Conservation (phyloP, 2,888 invertebrate species). For the Netelia inedita region DNA sequence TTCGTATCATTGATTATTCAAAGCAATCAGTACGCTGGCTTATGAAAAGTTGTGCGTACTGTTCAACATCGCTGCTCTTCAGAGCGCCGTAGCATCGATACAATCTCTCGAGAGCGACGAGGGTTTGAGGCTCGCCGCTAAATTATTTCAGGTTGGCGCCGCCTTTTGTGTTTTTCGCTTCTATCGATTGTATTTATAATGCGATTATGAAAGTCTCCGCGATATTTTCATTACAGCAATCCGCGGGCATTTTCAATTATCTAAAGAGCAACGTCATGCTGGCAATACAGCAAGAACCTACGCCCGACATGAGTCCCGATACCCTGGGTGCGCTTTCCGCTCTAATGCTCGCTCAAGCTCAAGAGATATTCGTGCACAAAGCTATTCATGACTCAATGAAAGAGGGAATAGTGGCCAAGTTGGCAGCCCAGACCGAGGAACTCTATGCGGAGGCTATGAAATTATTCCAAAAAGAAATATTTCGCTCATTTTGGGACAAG, state of each 20-base stretch:
- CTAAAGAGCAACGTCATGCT: constrained; percentile 93
- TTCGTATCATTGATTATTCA: constrained; percentile 51
- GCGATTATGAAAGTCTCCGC: not conserved
- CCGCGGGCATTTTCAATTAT: constrained; percentile 95
- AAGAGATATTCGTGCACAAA: constrained; percentile 98
- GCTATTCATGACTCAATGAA: constrained; percentile 98
- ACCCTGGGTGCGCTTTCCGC: constrained; percentile 94
- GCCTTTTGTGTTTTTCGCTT: constrained; percentile 9
- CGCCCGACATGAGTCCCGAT: constrained; percentile 97
- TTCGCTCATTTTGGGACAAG: constrained; percentile 95
- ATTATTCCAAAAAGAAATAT: constrained; percentile 93
- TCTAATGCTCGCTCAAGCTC: constrained; percentile 98
- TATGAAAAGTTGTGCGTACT: constrained; percentile 98
- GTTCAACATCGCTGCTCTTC: constrained; percentile 98
- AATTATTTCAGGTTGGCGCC: constrained; percentile 92
- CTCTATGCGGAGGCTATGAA: constrained; percentile 96
- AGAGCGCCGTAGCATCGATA: constrained; percentile 94
- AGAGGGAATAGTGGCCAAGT: constrained; percentile 95
- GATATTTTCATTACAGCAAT: constrained; percentile 87
- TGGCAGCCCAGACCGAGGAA: constrained; percentile 97
- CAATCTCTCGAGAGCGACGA: constrained; percentile 96
- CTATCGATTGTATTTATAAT: constrained; percentile 7
- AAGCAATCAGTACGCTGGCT: constrained; percentile 94
- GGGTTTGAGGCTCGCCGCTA: constrained; percentile 96
- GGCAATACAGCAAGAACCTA: constrained; percentile 97